These are phyloP conservation scores for Calidris pugnax DNA, from an alignment of 2,113 vertebrate genomes.

Conservation along the genomic window DNA sequence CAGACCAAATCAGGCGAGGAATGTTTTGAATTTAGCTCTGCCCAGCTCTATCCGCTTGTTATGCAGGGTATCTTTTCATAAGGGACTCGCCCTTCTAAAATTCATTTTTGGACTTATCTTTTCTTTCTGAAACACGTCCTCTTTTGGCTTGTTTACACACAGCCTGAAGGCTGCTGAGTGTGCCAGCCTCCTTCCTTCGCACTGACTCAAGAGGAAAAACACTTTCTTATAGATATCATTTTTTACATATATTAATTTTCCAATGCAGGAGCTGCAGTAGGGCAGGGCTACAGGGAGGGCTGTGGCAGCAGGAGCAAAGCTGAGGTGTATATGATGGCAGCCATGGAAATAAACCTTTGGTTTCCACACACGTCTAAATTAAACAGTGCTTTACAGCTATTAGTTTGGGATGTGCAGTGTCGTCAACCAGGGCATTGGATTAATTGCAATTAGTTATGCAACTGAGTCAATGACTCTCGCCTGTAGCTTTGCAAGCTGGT, in stretches of 20 bases:
- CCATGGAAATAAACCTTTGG: neutral
- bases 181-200: neutral
- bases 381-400: neutral
- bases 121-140: neutral
- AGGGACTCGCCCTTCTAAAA: neutral
- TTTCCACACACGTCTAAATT: neutral
- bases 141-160: neutral
- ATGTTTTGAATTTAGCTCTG: slow-evolving; percentile 43
- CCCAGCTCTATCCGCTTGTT: neutral
- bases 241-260: neutral
- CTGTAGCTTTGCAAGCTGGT: neutral
- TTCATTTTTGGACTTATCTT: neutral
- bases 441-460: neutral
- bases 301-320: neutral
- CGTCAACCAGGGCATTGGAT: neutral
- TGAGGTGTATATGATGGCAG: neutral
- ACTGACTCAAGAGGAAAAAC: neutral
- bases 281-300: neutral
- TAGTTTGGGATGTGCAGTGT: neutral
- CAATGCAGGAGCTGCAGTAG: neutral
- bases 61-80: neutral
- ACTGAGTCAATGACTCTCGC: neutral
- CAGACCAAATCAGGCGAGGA: slow-evolving; percentile 27
- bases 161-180: neutral
- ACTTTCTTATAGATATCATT: neutral